These are phyloP conservation scores for Zhuqinia jingwanae DNA, from an alignment of 2,888 invertebrate species.

Conservation along the genomic window DNA sequence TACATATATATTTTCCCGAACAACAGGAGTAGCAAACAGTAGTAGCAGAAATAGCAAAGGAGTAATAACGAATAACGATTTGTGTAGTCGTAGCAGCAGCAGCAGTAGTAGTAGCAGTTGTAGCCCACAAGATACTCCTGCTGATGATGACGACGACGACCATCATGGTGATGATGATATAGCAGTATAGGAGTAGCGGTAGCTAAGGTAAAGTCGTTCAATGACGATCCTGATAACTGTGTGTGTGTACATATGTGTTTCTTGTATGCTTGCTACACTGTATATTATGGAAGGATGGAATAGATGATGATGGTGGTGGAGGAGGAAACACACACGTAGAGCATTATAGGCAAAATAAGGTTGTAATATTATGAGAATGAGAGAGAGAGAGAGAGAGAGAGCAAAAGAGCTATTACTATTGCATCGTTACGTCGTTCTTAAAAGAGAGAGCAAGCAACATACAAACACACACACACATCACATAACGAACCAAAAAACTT, in stretches of 20 bases:
- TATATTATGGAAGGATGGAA: background rate
- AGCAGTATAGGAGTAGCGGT: background rate
- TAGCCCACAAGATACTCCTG: constrained; percentile 27
- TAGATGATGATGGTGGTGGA: too few species aligned
- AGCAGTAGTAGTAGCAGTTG: background rate
- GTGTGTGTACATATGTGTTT: too few species aligned
- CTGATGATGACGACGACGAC: constrained; percentile 19
- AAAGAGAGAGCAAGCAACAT: constrained; percentile 30
- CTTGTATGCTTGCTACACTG: too few species aligned
- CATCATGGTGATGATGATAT: background rate
- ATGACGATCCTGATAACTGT: constrained; percentile 1
- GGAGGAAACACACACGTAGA: background rate
- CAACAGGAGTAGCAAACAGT: background rate
- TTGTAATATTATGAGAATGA: constrained; percentile 39
- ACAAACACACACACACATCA: background rate
- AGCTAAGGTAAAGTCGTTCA: constrained; percentile 44
- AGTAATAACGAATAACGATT: constrained; percentile 61
- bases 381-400: constrained; percentile 28
- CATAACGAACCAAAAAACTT: constrained; percentile 16
- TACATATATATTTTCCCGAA: too few species aligned
- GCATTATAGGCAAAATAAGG: constrained; percentile 51
- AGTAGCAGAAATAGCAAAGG: background rate
- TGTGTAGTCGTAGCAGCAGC: constrained; percentile 36
- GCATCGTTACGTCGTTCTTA: constrained; percentile 52
- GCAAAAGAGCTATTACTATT: constrained; percentile 32